phyloP scores from a whole-genome alignment of 2,797 vertebrate species.

The Pangasius sanitwongsei region DNA sequence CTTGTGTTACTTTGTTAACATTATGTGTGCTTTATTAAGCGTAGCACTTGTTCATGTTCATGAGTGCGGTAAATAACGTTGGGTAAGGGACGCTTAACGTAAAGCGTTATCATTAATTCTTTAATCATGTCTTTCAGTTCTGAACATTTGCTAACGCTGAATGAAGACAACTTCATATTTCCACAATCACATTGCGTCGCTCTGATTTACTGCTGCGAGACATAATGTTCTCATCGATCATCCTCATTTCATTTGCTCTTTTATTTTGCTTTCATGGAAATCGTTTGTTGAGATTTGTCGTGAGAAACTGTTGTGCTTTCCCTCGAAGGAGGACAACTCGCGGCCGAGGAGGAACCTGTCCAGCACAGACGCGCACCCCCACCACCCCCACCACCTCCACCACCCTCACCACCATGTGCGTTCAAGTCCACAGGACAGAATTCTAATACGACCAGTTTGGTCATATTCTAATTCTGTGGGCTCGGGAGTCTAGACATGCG shows the following conservation, averaged over 20 bases:
- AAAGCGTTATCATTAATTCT: background rate
- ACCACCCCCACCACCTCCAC: constrained; percentile 21
- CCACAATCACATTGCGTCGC: background rate
- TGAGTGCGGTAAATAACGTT: background rate
- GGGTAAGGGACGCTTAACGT: too few relatives aligned
- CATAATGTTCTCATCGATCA: background rate
- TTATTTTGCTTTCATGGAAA: background rate
- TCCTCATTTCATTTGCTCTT: background rate
- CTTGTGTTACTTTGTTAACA: background rate
- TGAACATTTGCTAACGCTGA: background rate
- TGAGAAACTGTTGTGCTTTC: constrained; percentile 50
- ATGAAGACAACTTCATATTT: background rate
- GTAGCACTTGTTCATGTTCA: too few relatives aligned
- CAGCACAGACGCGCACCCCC: constrained; percentile 63
- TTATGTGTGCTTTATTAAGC: background rate
- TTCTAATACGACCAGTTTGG: background rate
- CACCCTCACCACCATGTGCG: constrained; percentile 66
- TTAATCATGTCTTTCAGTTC: background rate
- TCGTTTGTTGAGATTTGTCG: background rate
- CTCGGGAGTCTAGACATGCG: background rate
- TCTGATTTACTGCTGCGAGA: background rate
- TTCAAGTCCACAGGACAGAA: constrained; percentile 36
- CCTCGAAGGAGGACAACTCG: constrained; percentile 64
- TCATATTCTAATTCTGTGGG: background rate
- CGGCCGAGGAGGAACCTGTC: constrained; percentile 73